Evolutionary conservation across 2,888 invertebrate genomes (phyloP), one percentile per base, ranked within the genome.

Genomic region (Heliconius sara): DNA sequence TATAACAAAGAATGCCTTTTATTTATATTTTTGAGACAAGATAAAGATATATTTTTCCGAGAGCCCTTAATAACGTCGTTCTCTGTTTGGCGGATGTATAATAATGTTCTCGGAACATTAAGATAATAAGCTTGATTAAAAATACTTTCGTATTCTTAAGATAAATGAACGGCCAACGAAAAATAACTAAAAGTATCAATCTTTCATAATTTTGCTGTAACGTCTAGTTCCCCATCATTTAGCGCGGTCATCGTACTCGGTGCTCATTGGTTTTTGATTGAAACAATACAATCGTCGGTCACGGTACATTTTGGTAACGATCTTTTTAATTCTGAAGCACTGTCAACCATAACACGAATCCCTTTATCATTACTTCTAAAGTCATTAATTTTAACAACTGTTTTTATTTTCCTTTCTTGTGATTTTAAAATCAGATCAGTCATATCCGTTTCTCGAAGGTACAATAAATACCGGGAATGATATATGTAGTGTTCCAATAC

Each of bases 181-280:
- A 75, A 75, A 66, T 27, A 47, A 22, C 27, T 57, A n/a, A n/a
- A 66, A 66, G 34, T 67, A 47, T 75, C 65, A 65, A 43, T 74
- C 43, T 75, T 65, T 65, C 25, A 75, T 66, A 47, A 65, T 34
- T 75, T 57, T 34, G 65, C 52, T 57, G 9, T 68, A 72, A 34
- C 43, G n/a, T 74, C 76, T 86, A 90, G 92, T 93, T 92, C 90
- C 90, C 90, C 91, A 89, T 91, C 90, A 91, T 92, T 94, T 92
- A 91, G 90, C 86, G 88, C 92, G 93, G 95, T 94, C 95, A 93
- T 90, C 89, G 95, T 89, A 91, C 94, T 83, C 89, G 81, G 91
- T 93, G 91, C 90, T 91, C 93, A 92, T 90, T 91, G 91, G 89
- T 90, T 89, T 93, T 91, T 90, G 91, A 93, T 94, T 93, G 92